Evolutionary conservation across 2,888 invertebrate genomes (phyloP).

Genomic region (Macaria liturata): DNA sequence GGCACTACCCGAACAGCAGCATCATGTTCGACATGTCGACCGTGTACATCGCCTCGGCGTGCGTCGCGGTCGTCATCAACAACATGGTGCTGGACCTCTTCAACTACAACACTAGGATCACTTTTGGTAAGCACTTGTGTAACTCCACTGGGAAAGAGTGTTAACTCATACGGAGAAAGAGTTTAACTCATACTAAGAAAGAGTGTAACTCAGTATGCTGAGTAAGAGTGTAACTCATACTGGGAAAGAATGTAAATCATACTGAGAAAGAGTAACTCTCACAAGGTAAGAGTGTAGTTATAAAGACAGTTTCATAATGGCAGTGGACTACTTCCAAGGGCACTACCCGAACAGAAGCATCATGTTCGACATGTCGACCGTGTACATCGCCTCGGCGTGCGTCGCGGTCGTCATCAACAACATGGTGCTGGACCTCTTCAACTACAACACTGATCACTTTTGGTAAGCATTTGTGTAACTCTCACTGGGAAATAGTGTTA

Average conservation of each 20-base stretch:
- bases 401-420: constrained; percentile 94
- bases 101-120: constrained; percentile 91
- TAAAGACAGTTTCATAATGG: constrained; percentile 97
- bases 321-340: constrained; percentile 95
- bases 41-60: constrained; percentile 95
- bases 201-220: too few species aligned
- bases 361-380: constrained; percentile 95
- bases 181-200: too few species aligned
- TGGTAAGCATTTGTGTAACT: constrained; percentile 81
- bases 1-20: constrained; percentile 91
- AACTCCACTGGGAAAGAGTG: too few species aligned
- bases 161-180: too few species aligned
- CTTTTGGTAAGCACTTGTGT: constrained; percentile 86
- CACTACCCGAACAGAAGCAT: constrained; percentile 93
- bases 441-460: constrained; percentile 92
- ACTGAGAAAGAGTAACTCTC: too few species aligned
- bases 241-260: too few species aligned
- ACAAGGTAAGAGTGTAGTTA: too few species aligned
- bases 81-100: constrained; percentile 93
- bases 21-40: constrained; percentile 97
- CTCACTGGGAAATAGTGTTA: too few species aligned
- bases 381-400: constrained; percentile 95
- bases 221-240: too few species aligned
- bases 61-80: constrained; percentile 92
- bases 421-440: constrained; percentile 90